Evolutionary conservation across 1,140 invertebrate genomes (phyloP).

Genomic region (Ridgeia piscesae): DNA sequence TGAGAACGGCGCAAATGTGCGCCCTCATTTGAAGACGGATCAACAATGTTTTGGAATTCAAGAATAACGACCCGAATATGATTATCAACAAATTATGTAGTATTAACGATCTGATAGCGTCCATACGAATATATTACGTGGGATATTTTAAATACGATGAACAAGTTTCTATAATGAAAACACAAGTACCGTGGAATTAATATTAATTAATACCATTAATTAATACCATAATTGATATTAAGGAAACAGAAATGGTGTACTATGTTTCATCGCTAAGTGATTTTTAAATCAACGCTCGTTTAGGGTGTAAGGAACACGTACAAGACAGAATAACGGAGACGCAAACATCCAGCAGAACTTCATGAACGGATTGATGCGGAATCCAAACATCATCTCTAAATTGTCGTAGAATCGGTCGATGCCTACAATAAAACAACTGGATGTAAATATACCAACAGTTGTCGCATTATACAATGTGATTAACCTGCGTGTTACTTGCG

Average conservation of each 20-base stretch:
- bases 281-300: neutral
- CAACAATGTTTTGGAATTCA: too few relatives aligned
- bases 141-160: too few relatives aligned
- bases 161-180: neutral
- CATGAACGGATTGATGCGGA: constrained; percentile 63
- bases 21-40: too few relatives aligned
- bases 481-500: too few relatives aligned
- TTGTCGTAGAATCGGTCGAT: constrained; percentile 66
- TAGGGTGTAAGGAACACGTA: constrained; percentile 44
- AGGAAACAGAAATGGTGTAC: neutral
- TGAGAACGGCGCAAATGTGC: too few relatives aligned
- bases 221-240: neutral
- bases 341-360: constrained; percentile 65
- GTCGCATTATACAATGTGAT: too few relatives aligned
- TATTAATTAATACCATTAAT: too few relatives aligned
- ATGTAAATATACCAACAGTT: too few relatives aligned
- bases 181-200: neutral
- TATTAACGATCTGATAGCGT: neutral
- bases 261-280: neutral
- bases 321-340: constrained; percentile 66
- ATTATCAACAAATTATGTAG: too few relatives aligned
- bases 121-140: neutral
- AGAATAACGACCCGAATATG: too few relatives aligned
- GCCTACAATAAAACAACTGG: constrained; percentile 43
- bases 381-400: constrained; percentile 69